phyloP scores from a whole-genome alignment of 1,140 invertebrate species.

The Campoletis sonorensis region DNA sequence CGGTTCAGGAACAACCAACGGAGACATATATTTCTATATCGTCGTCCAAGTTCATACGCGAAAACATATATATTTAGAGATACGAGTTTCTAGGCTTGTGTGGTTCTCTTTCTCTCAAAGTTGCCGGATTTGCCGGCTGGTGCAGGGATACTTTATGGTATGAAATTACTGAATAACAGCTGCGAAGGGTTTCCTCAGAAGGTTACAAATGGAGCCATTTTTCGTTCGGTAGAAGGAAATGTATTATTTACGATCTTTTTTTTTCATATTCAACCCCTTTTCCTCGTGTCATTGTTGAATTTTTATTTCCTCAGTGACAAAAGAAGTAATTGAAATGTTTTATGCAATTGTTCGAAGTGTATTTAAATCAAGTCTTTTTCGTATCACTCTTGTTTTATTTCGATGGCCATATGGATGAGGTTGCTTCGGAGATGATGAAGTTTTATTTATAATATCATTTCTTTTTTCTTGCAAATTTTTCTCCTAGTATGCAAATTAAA shows the following conservation, averaged over 20 bases:
- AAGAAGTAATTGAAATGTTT: no score
- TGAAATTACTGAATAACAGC: slow-evolving; percentile 9
- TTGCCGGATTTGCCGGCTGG: background rate
- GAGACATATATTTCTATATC: background rate
- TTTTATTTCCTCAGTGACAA: no score
- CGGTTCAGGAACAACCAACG: background rate
- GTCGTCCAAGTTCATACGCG: background rate
- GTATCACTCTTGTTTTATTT: no score
- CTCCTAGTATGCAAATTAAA: background rate
- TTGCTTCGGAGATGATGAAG: background rate
- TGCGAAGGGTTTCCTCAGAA: background rate
- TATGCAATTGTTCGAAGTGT: no score
- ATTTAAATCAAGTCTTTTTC: no score
- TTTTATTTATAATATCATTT: background rate
- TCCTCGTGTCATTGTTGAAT: no score
- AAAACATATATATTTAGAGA: background rate
- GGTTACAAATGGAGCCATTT: background rate
- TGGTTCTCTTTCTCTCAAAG: background rate
- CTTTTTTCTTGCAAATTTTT: background rate
- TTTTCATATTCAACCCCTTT: no score
- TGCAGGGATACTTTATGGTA: background rate
- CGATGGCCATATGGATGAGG: no score
- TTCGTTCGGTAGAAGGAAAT: background rate
- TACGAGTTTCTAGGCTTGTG: background rate
- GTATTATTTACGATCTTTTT: background rate